Percentiles rank a stretch among this genome's conserved stretches.
These are phyloP conservation scores for Hydrozoanthus tunicans DNA, from an alignment of 64 coral and sea anemone genomes.

Conservation along the genomic window DNA sequence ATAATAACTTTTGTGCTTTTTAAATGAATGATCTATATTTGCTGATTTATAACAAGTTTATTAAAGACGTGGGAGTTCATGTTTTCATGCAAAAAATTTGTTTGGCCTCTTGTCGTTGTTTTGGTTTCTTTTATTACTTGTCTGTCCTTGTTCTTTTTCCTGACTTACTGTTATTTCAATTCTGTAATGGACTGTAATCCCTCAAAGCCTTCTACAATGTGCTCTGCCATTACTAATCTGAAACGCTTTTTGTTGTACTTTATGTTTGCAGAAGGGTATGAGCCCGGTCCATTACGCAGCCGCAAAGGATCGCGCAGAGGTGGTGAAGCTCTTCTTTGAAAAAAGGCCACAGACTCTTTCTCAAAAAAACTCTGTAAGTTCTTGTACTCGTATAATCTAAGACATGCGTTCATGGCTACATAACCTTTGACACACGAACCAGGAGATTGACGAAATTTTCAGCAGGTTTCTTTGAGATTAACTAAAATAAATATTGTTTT, in stretches of 20 bases:
- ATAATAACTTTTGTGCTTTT: background rate
- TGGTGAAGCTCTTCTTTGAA: constrained; percentile 84
- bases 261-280: constrained; percentile 80
- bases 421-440: background rate
- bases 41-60: too few species aligned
- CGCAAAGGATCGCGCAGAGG: constrained; percentile 63
- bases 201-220: background rate
- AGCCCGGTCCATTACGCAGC: constrained; percentile 96
- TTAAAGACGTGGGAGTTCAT: too few species aligned
- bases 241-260: background rate
- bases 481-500: too few species aligned
- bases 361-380: constrained; percentile 75
- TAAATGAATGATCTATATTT: background rate
- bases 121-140: background rate
- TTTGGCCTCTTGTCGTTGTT: too few species aligned
- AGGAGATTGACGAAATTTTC: background rate
- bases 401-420: background rate
- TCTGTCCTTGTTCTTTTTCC: background rate
- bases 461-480: too few species aligned
- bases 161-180: background rate
- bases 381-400: too few species aligned
- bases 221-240: background rate
- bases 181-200: background rate
- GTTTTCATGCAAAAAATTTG: background rate
- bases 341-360: constrained; percentile 62